Evolutionary conservation across 1,140 invertebrate genomes (phyloP), one percentile per base, ranked within the genome.

Genomic region (Drosophila simulans): DNA sequence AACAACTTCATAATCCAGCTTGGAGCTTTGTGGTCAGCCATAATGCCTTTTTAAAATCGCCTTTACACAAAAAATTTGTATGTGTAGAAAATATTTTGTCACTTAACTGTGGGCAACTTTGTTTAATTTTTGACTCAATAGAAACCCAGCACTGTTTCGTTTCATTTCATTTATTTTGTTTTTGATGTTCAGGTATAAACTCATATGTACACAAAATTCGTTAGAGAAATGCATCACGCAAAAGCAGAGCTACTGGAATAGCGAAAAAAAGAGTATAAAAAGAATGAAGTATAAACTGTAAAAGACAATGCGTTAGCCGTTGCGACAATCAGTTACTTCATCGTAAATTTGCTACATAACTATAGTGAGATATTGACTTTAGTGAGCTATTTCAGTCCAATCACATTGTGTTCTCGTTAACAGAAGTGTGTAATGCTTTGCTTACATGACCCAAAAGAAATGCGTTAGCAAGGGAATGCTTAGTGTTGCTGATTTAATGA

Each of bases 141-240:
- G 7, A 31, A 31, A 31, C 27, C 2, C 27, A 31, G 1, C 27
- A 31, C 27, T 8, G 27, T 27, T 34, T 49, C 10, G 48, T 34
- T 49, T 49, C n/a, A n/a, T 15, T 20, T 20, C 48, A 53, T 75
- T 75, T 75, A 75, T 77, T 77, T 43, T 48, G 51, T 42, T 34
- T 51, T 22, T 37, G 68, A 68, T 55, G 40, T 57, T 31, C 49
- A 13, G 42, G 43, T 27, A 58, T 56, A 69, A 77, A 77, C 73
- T 77, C 74, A 77, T 68, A 77, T 77, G 57, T 77, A 77, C 74
- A 77, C 68, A 76, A 57, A 77, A 77, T 65, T 57, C 54, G 62
- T 77, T 53, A 22, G 42, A 37, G 54, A 76, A 77, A 60, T 42
- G 39, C 48, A 40, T 65, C 2, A 17, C 40, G 42, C 22, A 59